Conservation (phyloP, 2,113 vertebrate species). For the Ramphastos sulfuratus region DNA sequence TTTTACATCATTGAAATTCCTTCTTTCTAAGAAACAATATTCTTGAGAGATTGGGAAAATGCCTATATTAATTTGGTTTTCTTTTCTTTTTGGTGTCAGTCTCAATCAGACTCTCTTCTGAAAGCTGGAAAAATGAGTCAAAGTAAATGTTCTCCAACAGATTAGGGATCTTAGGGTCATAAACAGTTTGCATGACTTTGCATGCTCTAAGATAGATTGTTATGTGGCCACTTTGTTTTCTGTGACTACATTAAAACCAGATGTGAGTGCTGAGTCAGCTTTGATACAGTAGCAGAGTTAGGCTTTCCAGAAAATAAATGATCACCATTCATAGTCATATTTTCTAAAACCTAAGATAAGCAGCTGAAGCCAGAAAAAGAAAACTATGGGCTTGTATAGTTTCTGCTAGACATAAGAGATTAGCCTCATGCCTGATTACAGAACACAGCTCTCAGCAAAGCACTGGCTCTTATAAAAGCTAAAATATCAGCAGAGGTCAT, state of each 20-base stretch:
- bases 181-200: neutral
- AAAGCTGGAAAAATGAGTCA: neutral
- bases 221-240: neutral
- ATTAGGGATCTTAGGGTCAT: neutral
- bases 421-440: neutral
- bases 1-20: neutral
- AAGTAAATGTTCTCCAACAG: neutral
- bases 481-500: neutral
- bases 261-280: neutral
- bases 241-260: neutral
- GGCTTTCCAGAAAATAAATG: conserved; percentile 3
- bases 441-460: neutral
- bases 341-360: conserved; percentile 18
- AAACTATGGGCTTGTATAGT: neutral
- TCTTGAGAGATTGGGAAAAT: neutral
- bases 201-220: neutral
- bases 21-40: neutral
- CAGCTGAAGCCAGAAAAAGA: neutral
- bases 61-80: neutral
- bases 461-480: neutral
- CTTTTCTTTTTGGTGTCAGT: neutral
- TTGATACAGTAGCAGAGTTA: conserved; percentile 7
- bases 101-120: neutral
- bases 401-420: neutral
- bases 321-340: neutral